A percentile compares a stretch with the other conserved stretches of the same genome.
Conservation (phyloP, 1,140 invertebrate species). For the Caenorhabditis tropicalis region DNA sequence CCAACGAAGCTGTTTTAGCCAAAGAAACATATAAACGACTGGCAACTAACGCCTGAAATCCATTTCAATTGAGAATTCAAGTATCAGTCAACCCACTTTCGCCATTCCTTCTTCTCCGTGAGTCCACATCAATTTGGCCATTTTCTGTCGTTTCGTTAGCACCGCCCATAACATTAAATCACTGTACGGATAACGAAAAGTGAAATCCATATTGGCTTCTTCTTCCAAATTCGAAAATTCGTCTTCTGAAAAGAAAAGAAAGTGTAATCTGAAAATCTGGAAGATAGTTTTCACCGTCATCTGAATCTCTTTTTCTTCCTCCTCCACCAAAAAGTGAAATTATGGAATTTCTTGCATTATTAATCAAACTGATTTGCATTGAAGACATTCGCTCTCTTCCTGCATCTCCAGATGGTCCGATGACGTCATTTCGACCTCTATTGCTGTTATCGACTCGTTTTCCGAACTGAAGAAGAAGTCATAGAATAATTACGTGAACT, state of each 20-base stretch:
- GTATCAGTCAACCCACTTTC: conserved; percentile 42
- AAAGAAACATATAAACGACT: conserved; percentile 94
- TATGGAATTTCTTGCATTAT: conserved; percentile 46
- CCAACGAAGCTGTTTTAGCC: conserved; percentile 93
- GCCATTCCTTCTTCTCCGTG: conserved; percentile 59
- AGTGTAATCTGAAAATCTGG: neutral
- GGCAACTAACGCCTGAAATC: conserved; percentile 84
- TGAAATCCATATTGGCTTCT: conserved; percentile 43
- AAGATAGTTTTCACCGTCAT: neutral
- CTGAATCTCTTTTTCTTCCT: neutral
- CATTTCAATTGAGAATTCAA: neutral
- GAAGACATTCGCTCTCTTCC: conserved; percentile 32
- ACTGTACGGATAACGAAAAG: conserved; percentile 74
- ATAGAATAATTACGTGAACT: too few relatives aligned
- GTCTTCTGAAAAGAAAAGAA: neutral
- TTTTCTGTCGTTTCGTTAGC: conserved; percentile 55
- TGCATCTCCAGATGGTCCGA: conserved; percentile 21
- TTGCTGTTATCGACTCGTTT: conserved; percentile 11
- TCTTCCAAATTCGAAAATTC: conserved; percentile 39
- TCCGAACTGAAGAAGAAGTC: neutral
- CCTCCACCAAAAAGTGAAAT: conserved; percentile 40
- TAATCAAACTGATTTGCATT: conserved; percentile 32
- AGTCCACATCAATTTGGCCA: conserved; percentile 59
- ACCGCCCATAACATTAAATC: conserved; percentile 73
- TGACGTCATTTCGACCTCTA: neutral